A percentile compares a stretch with the other conserved stretches of the same genome.
phyloP scores from a whole-genome alignment of 2,113 vertebrate genomes.

The Anthoscopus minutus region DNA sequence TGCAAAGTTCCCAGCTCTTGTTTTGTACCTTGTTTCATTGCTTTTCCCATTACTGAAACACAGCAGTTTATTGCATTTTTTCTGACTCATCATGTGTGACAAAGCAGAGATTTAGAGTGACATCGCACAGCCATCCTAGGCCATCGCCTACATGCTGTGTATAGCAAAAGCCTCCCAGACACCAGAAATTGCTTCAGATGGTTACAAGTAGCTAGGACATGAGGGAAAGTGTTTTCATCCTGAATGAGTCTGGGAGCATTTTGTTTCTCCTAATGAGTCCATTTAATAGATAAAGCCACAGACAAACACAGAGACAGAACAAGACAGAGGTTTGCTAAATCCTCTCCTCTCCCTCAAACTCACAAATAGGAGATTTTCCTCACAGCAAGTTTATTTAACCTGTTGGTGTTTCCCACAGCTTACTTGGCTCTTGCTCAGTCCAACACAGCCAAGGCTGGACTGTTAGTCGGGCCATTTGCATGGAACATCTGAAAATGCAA shows the following conservation, averaged over 20 bases:
- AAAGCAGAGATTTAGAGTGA: background rate
- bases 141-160: background rate
- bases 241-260: background rate
- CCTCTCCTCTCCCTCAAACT: background rate
- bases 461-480: background rate
- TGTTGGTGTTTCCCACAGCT: background rate
- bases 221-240: background rate
- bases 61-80: background rate
- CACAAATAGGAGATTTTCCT: background rate
- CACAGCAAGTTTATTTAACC: background rate
- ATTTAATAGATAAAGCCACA: conserved; percentile 20
- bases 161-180: background rate
- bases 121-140: accelerated
- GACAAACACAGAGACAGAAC: background rate
- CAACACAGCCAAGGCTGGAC: background rate
- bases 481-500: background rate
- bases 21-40: background rate
- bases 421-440: background rate
- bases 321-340: background rate
- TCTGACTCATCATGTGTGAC: accelerated
- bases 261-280: background rate
- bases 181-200: background rate
- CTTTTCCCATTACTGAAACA: background rate
- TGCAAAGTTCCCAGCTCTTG: background rate
- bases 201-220: background rate